A percentile compares a stretch with the other conserved stretches of the same genome.
phyloP scores from a whole-genome alignment of 2,113 vertebrate genomes.

The Scolopax mira region DNA sequence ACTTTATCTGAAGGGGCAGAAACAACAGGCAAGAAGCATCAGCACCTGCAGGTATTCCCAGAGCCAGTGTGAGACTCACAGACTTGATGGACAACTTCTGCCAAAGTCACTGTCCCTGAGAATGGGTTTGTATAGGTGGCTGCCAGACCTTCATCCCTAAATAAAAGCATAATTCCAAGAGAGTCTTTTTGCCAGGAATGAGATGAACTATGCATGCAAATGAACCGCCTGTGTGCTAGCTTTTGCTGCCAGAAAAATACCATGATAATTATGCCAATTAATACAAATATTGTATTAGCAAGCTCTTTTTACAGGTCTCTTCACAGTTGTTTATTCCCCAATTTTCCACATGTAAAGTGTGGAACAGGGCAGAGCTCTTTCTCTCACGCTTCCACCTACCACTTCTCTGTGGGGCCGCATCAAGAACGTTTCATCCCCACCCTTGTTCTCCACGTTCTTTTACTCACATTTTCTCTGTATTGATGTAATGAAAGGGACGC shows the following conservation, averaged over 20 bases:
- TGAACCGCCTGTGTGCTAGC: background rate
- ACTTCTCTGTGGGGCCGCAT: background rate
- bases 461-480: conserved; percentile 81
- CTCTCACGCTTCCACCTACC: background rate
- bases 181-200: background rate
- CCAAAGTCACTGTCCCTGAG: background rate
- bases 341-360: background rate
- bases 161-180: background rate
- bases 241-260: background rate
- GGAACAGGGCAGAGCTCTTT: background rate
- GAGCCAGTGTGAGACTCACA: background rate
- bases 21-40: background rate
- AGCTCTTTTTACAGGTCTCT: background rate
- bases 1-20: background rate
- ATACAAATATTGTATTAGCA: background rate
- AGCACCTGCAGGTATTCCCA: background rate
- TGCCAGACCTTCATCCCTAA: background rate
- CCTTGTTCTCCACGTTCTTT: background rate
- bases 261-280: background rate
- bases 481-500: conserved; percentile 79
- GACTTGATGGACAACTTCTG: background rate
- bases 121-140: fast-evolving
- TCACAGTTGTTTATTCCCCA: background rate
- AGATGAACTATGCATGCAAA: background rate
- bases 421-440: background rate